phyloP scores from a whole-genome alignment of 2,888 invertebrate species.

The Sericinus montela region DNA sequence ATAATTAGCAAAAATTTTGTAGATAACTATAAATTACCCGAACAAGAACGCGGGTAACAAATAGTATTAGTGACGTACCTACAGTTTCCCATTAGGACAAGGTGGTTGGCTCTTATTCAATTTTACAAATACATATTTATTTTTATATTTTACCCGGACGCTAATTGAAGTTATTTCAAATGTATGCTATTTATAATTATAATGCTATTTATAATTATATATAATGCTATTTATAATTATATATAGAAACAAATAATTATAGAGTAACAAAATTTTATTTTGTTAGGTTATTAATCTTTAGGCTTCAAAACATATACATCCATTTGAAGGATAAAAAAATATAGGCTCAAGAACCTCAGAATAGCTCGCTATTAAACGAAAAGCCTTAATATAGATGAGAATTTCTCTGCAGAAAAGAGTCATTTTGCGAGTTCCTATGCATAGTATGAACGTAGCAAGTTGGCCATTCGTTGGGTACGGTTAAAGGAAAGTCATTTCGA shows the following conservation, averaged over 20 bases:
- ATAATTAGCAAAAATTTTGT: no score
- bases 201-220: no score
- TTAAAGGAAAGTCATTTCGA: slow-evolving; percentile 68
- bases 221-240: no score
- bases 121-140: slow-evolving; percentile 35
- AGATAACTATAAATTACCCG: no score
- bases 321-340: no score
- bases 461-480: slow-evolving; percentile 24
- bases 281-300: no score
- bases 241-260: no score
- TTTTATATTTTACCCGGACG: no score
- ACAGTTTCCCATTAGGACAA: slow-evolving; percentile 33
- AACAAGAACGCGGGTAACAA: no score
- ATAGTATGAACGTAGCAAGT: slow-evolving; percentile 1
- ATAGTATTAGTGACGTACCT: no score
- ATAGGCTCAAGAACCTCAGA: slow-evolving; percentile 31
- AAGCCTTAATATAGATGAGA: slow-evolving; percentile 38
- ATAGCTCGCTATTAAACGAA: slow-evolving; percentile 39
- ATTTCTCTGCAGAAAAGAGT: slow-evolving; percentile 32
- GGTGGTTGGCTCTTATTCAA: slow-evolving; percentile 49
- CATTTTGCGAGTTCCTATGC: slow-evolving; percentile 4
- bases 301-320: no score
- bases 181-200: not conserved
- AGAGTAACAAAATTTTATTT: no score
- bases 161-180: slow-evolving; percentile 17